A percentile compares a stretch with the other conserved stretches of the same genome.
phyloP scores from a whole-genome alignment of 2,888 invertebrate species.

The Alsophila aescularia region DNA sequence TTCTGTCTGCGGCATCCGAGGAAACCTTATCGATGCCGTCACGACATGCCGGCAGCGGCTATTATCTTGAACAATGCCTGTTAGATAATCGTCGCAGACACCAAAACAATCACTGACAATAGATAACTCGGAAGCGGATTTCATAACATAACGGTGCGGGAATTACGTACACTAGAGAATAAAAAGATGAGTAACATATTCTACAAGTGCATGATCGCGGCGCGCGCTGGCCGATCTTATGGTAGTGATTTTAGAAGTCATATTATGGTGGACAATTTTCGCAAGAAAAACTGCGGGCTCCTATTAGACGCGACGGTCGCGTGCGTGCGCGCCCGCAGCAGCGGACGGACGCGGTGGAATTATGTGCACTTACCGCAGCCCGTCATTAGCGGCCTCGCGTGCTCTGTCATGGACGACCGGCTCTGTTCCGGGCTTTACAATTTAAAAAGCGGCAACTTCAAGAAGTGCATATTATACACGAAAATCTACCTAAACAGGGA shows the following conservation, averaged over 20 bases:
- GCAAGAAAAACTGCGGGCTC: conserved; percentile 52
- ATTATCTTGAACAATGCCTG: conserved; percentile 26
- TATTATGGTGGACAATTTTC: conserved; percentile 44
- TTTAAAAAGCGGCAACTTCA: conserved; percentile 14
- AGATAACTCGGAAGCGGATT: conserved; percentile 66
- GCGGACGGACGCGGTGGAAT: conserved; percentile 72
- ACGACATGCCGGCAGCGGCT: conserved; percentile 16
- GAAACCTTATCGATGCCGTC: conserved; percentile 23
- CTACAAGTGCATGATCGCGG: conserved; percentile 13
- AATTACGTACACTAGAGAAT: conserved; percentile 50
- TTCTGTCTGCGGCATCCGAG: conserved; percentile 29
- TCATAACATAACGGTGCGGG: conserved; percentile 70
- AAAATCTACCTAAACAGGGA: background rate
- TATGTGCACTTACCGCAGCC: conserved; percentile 72
- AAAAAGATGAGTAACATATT: conserved; percentile 46
- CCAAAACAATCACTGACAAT: conserved; percentile 51
- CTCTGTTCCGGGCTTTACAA: conserved; percentile 40
- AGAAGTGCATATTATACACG: background rate
- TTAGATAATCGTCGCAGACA: conserved; percentile 38
- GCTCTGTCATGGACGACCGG: conserved; percentile 56
- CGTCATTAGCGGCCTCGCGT: conserved; percentile 67
- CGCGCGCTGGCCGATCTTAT: conserved; percentile 23
- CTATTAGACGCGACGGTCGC: conserved; percentile 67
- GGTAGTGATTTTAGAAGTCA: conserved; percentile 43
- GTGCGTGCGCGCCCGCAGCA: conserved; percentile 77